Evolutionary conservation across 2,888 invertebrate species (phyloP).

Genomic region (Pseudeuparius sepicola): DNA sequence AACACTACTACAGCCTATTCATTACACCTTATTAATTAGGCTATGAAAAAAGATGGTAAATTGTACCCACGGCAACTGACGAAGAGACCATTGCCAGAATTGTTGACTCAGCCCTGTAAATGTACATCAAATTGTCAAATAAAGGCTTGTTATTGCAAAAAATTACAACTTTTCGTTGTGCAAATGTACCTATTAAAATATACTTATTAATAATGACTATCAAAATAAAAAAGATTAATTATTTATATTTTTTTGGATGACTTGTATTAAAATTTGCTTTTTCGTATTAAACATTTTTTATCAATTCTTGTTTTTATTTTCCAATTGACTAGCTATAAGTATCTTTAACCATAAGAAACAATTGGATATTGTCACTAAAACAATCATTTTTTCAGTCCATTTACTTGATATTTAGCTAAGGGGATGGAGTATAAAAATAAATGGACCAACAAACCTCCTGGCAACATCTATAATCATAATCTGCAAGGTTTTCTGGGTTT

Average conservation of each 20-base stretch:
- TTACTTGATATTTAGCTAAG: no score
- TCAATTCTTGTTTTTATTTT: no score
- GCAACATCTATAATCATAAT: no score
- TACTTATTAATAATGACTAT: constrained; percentile 18
- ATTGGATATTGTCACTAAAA: no score
- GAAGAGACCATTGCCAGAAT: constrained; percentile 14
- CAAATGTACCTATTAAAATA: no score
- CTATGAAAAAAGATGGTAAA: constrained; percentile 21
- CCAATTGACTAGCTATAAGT: no score
- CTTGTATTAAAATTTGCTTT: constrained; percentile 7
- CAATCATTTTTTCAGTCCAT: no score
- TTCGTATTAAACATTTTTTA: constrained; percentile 12
- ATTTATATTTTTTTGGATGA: constrained; percentile 9
- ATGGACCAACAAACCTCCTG: no score
- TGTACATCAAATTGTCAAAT: constrained; percentile 22
- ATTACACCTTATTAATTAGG: constrained; percentile 22
- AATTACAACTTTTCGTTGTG: constrained; percentile 21
- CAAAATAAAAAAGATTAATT: constrained; percentile 18
- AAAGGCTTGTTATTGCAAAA: constrained; percentile 21
- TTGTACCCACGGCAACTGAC: constrained; percentile 14
- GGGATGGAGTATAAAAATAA: no score
- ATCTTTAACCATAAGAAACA: constrained; percentile 20
- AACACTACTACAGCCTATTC: constrained; percentile 23
- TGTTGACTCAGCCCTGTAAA: constrained; percentile 16
- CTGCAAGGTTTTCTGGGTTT: no score